These are phyloP conservation scores for Gila robusta DNA, from an alignment of 2,797 vertebrate species.

Conservation along the genomic window DNA sequence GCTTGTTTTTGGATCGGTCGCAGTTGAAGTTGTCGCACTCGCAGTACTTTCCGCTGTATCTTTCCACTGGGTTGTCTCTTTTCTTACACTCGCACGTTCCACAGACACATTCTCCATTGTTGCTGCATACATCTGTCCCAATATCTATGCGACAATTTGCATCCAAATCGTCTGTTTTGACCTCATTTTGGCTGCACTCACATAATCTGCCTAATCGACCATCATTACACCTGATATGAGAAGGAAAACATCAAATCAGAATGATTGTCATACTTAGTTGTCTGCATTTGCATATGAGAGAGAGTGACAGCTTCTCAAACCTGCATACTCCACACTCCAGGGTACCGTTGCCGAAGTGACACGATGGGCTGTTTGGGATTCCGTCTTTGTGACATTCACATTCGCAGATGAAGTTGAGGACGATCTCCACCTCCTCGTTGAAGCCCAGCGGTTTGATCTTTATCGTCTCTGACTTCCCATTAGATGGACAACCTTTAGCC, in stretches of 20 bases:
- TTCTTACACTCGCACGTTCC: slow-evolving; percentile 95
- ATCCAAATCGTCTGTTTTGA: slow-evolving; percentile 93
- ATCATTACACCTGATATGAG: slow-evolving; percentile 86
- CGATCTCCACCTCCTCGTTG: slow-evolving; percentile 90
- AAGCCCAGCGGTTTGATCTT: slow-evolving; percentile 93
- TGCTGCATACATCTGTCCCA: slow-evolving; percentile 92
- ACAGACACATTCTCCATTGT: slow-evolving; percentile 94
- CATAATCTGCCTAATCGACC: slow-evolving; percentile 91
- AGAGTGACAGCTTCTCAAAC: slow-evolving; percentile 70
- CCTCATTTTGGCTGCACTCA: slow-evolving; percentile 94
- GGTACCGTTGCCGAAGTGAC: slow-evolving; percentile 86
- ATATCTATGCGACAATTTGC: slow-evolving; percentile 92
- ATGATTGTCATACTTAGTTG: not conserved
- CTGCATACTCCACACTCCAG: slow-evolving; percentile 98
- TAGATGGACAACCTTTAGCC: slow-evolving; percentile 86
- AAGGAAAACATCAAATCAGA: not conserved
- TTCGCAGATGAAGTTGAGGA: slow-evolving; percentile 91
- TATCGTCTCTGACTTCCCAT: slow-evolving; percentile 80
- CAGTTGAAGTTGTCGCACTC: slow-evolving; percentile 99
- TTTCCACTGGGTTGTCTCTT: slow-evolving; percentile 88
- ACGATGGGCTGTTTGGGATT: slow-evolving; percentile 78
- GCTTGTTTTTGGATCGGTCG: slow-evolving; percentile 90
- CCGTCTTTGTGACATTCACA: slow-evolving; percentile 86
- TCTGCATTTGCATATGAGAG: not conserved
- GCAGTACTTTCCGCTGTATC: slow-evolving; percentile 92